phyloP scores from a whole-genome alignment of 2,888 invertebrate species.

The Morinoia aosen region DNA sequence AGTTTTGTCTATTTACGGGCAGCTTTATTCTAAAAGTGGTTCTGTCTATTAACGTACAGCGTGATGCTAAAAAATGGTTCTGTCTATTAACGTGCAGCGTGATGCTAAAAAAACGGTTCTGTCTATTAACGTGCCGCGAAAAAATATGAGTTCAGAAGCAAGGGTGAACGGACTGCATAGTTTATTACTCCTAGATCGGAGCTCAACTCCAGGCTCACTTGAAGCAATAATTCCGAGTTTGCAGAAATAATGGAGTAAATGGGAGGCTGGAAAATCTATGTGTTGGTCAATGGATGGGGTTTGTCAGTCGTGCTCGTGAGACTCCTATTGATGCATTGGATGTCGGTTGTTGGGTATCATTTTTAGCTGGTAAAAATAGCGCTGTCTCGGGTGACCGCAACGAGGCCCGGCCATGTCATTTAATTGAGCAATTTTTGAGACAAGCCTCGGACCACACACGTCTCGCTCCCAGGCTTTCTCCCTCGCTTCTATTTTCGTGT shows the following conservation, averaged over 20 bases:
- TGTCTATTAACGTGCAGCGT: no score
- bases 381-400: constrained; percentile 44
- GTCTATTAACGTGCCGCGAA: neutral
- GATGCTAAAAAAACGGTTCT: no score
- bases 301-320: constrained; percentile 12
- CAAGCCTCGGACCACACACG: constrained; percentile 38
- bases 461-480: constrained; percentile 45
- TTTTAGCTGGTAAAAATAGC: constrained; percentile 38
- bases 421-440: constrained; percentile 49
- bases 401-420: constrained; percentile 49
- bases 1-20: no score
- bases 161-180: neutral
- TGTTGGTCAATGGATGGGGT: neutral
- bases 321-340: constrained; percentile 6
- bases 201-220: neutral
- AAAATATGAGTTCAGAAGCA: neutral
- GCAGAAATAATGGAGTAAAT: neutral
- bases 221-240: neutral
- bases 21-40: no score
- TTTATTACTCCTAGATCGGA: neutral
- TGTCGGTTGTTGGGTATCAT: constrained; percentile 33
- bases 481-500: neutral
- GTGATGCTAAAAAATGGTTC: no score
- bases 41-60: no score
- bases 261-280: neutral